Percentiles rank a stretch among this genome's conserved stretches.
These are phyloP conservation scores for Eidolon dupreanum DNA, from an alignment of 2,797 vertebrate genomes.

Conservation along the genomic window DNA sequence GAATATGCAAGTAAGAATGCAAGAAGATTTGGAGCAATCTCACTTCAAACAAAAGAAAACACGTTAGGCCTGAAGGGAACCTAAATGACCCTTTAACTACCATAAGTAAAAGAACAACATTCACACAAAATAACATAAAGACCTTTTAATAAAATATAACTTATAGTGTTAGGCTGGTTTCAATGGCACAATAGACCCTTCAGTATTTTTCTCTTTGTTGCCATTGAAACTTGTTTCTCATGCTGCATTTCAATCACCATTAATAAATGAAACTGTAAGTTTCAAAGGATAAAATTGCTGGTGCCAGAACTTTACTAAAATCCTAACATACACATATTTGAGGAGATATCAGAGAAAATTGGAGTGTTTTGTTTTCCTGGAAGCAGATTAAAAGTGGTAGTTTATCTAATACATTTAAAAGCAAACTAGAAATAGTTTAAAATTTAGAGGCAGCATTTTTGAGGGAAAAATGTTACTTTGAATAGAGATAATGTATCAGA, in stretches of 20 bases:
- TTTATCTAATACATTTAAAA: background rate
- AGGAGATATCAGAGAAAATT: background rate
- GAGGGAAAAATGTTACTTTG: background rate
- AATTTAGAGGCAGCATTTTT: conserved; percentile 16
- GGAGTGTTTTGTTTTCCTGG: background rate
- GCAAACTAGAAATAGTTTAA: background rate
- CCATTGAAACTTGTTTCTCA: background rate
- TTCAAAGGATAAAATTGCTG: background rate
- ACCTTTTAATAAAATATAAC: background rate
- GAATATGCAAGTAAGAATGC: background rate
- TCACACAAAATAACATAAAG: background rate
- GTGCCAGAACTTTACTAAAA: background rate
- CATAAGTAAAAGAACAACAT: background rate
- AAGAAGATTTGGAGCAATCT: background rate
- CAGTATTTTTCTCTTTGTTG: background rate
- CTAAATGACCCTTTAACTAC: background rate
- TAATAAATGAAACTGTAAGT: background rate
- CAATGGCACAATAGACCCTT: background rate
- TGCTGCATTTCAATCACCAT: background rate
- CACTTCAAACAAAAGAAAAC: conserved; percentile 44
- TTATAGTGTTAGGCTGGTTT: background rate
- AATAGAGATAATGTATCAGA: background rate
- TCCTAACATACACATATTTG: background rate
- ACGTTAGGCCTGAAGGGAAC: background rate
- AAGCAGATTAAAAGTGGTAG: background rate